A percentile compares a stretch with the other conserved stretches of the same genome.
Conservation (phyloP, 1,140 invertebrate species). For the Caenorhabditis brenneri region DNA sequence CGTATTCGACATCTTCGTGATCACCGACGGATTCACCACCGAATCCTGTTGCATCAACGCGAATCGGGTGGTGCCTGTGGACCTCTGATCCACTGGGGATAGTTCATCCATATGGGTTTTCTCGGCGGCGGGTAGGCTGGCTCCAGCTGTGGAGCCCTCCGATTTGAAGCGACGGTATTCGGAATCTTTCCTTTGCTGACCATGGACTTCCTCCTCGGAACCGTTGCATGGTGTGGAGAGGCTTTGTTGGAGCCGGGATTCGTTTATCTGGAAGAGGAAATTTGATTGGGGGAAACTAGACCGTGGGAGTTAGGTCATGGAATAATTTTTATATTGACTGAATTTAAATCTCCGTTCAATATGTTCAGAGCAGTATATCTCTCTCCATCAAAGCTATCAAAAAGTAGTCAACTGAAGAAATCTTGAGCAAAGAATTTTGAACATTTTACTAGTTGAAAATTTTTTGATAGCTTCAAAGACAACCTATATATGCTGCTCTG, state of each 20-base stretch:
- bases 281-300: no score
- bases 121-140: constrained; percentile 54
- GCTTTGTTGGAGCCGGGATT: constrained; percentile 58
- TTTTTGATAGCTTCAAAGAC: no score
- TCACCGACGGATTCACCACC: constrained; percentile 61
- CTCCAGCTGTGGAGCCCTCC: constrained; percentile 59
- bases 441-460: no score
- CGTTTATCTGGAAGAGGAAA: constrained; percentile 12
- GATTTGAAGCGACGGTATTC: constrained; percentile 67
- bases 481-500: no score
- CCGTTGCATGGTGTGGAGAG: constrained; percentile 63
- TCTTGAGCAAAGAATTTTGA: no score
- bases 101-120: constrained; percentile 61
- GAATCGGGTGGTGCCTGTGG: constrained; percentile 59
- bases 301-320: no score
- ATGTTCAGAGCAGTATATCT: no score
- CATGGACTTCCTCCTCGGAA: constrained; percentile 53
- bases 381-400: no score
- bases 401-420: no score
- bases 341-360: no score
- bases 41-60: constrained; percentile 64
- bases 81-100: constrained; percentile 57
- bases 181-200: constrained; percentile 61
- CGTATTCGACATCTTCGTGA: constrained; percentile 68
- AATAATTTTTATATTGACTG: no score